Base-by-base conservation (phyloP, 2,113 vertebrate genomes). In the Eurypyga helias region DNA sequence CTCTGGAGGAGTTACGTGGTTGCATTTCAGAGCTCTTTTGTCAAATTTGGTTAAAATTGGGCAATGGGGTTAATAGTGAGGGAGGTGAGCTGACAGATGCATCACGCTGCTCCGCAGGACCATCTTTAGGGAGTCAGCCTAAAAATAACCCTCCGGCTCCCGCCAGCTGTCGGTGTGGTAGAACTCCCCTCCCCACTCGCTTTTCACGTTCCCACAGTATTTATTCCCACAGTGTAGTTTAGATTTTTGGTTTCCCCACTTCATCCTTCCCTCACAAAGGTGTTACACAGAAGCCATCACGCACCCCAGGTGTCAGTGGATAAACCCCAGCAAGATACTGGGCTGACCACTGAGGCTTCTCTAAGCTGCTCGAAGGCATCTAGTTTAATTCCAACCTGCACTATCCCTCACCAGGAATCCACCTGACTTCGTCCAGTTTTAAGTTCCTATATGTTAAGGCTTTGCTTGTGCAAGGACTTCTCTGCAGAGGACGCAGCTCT, bases 141-240 rank as follows among this genome's bases (percentile, higher is more conserved):
- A 94, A 95, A 97, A 95, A 80, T 93, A 96, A 80, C 69, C 36
- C 41, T 79, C 62, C 25, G 28, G 80, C 92, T 91, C 84, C 61
- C 29, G 43, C 73, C 87, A 29, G 66, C 87, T 93, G 66, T 57
- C 87, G 88, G 61, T 36, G 69, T 84, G 23, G 11, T 91, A 60
- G 87, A 94, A 91, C 71, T 75, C 83, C 84, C 17, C 71, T 75
- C 83, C 84, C 17, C 81, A 8, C 17, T 87, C 52, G 52, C 77
- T 94, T 91, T 89, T 45, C 72, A 43, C 33, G 71, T 34, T 82
- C 73, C 65, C 70, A 29, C 31, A 84, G 38, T 28, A 45, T 65
- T 84, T 79, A 62, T 72, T 6, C 3, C 65, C 34, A n/a, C 67
- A 49, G 49, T 0, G 6, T 9, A 45, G 71, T 29, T 83, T 12